Evolutionary conservation across 1,140 invertebrate species (phyloP).

Genomic region (Drosophila miranda): DNA sequence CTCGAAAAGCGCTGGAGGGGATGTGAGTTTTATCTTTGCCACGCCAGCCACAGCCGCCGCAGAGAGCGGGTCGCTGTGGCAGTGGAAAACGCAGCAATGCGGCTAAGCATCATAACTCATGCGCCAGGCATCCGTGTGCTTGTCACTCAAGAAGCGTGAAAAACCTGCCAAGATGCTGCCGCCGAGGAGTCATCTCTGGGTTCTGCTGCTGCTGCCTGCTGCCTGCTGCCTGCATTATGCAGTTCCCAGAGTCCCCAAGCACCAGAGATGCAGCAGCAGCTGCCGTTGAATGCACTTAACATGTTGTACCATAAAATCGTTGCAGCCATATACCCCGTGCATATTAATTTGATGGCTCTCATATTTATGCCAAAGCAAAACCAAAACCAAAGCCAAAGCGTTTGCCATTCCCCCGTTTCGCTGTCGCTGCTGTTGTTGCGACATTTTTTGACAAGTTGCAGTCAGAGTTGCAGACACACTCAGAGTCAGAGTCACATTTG

Average conservation of each 20-base stretch:
- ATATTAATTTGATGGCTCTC: conserved; percentile 81
- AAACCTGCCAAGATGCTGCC: conserved; percentile 63
- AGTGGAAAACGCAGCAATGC: conserved; percentile 17
- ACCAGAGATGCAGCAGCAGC: conserved; percentile 14
- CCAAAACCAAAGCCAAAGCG: conserved; percentile 16
- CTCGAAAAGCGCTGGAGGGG: conserved; percentile 50
- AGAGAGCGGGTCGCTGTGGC: not conserved
- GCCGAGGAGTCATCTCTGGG: conserved; percentile 46
- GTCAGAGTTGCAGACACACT: conserved; percentile 35
- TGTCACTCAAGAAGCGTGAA: conserved; percentile 71
- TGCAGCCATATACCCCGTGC: conserved; percentile 72
- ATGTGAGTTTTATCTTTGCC: conserved; percentile 59
- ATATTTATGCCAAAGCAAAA: conserved; percentile 80
- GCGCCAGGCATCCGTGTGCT: conserved; percentile 35
- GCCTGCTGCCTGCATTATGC: conserved; percentile 54
- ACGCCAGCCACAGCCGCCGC: conserved; percentile 35
- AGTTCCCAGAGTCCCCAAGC: conserved; percentile 36
- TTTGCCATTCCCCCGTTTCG: conserved; percentile 8
- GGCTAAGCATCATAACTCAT: conserved; percentile 76
- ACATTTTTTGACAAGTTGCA: conserved; percentile 80
- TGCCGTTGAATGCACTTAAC: conserved; percentile 73
- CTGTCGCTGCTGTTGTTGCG: conserved; percentile 42
- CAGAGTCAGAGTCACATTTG: conserved; percentile 26
- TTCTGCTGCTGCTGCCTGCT: conserved; percentile 20
- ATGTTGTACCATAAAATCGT: conserved; percentile 80